Evolutionary conservation across 2,888 invertebrate genomes (phyloP), one percentile per base, ranked within the genome.

Genomic region (Stenchaetothrips biformis): DNA sequence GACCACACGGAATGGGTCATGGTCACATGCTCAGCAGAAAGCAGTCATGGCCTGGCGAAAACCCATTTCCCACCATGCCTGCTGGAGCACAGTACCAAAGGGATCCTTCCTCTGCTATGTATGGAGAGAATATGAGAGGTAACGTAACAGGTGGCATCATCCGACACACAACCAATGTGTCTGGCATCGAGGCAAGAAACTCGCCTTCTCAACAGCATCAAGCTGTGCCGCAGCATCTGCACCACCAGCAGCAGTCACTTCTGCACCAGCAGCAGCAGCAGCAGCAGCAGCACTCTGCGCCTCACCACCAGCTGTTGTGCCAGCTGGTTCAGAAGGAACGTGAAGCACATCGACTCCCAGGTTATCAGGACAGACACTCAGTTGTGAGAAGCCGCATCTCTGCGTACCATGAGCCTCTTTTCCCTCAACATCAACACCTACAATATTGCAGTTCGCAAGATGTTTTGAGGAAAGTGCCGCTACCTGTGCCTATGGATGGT

Each of bases 161-260:
- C 11, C 21, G 67, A 1, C 67, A 74, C 67, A 74, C 67, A 67
- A 21, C 53, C 2, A 53, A 7, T 53, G 13, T 13, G 9, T 9
- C 67, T 7, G 67, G 67, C 21, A 74, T 74, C 25, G 67, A 74
- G 25, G 8, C 67, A 74, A 74, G 67, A 74, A 74, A 74, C 11
- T 11, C 18, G 18, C 18, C 25, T 74, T 4, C 67, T 21, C 67
- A 67, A n/a, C 67, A 21, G 25, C 67, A 74, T 74, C 67, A 74
- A 11, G 21, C 21, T 25, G 67, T 74, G 13, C 53, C 53, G 13
- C 53, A 8, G 4, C 59, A 59, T 13, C 4, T 59, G 59, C 59
- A 59, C 59, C 59, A 59, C 4, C 59, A 59, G 13, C 59, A 16
- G 18, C 59, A 59, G 18, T 16, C 59, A 18, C 13, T 59, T 18